Evolutionary conservation across 2,797 vertebrate genomes (phyloP).

Genomic region (Apodemus agrarius): DNA sequence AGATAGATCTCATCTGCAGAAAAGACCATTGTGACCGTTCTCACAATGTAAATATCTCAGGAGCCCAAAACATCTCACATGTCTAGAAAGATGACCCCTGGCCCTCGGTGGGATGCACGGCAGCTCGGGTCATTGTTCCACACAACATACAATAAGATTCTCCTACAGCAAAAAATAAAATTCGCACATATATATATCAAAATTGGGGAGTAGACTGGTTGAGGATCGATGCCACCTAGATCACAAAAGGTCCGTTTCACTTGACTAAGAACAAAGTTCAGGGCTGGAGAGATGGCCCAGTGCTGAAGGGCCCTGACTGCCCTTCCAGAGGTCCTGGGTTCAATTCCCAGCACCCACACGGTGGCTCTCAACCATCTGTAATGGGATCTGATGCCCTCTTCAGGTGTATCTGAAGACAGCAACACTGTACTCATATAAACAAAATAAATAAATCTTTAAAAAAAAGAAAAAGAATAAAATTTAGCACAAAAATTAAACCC

Average conservation of each 20-base stretch:
- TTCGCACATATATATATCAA: constrained; percentile 8
- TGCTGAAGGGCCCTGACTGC: too few relatives aligned
- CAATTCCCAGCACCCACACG: background rate
- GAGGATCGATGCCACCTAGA: background rate
- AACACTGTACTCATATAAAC: background rate
- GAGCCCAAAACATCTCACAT: background rate
- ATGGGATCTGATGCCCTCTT: background rate
- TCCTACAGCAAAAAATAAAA: background rate
- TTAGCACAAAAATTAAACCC: constrained; percentile 1
- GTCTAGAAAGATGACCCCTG: background rate
- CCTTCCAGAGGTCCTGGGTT: background rate
- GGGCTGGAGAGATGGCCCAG: background rate
- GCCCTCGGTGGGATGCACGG: background rate
- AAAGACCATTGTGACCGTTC: background rate
- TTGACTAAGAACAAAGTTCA: constrained; percentile 45
- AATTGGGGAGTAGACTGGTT: constrained; percentile 12
- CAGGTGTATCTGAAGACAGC: background rate
- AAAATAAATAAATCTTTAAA: background rate
- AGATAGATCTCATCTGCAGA: background rate
- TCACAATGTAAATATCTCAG: background rate
- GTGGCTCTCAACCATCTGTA: background rate
- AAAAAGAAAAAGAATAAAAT: background rate
- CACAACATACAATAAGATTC: background rate
- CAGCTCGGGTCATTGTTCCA: background rate
- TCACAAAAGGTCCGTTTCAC: constrained; percentile 11